Conservation (phyloP, 2,113 vertebrate genomes). For the Corythaixoides concolor region DNA sequence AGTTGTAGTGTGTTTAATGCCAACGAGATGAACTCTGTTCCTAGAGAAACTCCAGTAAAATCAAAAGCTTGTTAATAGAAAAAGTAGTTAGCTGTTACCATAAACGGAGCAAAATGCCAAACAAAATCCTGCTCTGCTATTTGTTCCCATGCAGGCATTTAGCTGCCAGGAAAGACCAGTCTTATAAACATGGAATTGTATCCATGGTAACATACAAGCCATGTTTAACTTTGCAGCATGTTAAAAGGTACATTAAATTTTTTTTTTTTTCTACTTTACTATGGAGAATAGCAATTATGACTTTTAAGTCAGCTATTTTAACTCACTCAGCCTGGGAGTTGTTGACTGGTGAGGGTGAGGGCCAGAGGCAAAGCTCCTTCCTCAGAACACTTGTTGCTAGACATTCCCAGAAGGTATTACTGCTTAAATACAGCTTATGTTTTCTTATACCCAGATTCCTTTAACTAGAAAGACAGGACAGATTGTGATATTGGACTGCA, state of each 20-base stretch:
- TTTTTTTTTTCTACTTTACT: neutral
- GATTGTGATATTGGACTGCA: neutral
- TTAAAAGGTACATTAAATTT: constrained; percentile 35
- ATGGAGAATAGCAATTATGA: neutral
- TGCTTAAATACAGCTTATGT: constrained; percentile 39
- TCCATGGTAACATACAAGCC: constrained; percentile 58
- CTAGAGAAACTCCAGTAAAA: constrained; percentile 6
- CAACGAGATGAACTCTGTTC: neutral
- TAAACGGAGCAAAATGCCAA: constrained; percentile 29
- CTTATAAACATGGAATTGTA: constrained; percentile 56
- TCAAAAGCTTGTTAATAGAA: constrained; percentile 9
- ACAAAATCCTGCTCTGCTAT: constrained; percentile 5
- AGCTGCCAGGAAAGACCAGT: constrained; percentile 50
- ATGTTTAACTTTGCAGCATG: constrained; percentile 43
- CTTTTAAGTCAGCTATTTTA: constrained; percentile 42
- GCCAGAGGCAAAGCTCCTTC: constrained; percentile 11
- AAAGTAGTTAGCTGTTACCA: neutral
- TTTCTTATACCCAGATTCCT: constrained; percentile 14
- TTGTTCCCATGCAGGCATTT: constrained; percentile 36
- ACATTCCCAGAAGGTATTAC: constrained; percentile 28
- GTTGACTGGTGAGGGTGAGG: neutral
- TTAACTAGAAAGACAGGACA: neutral
- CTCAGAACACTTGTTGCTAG: constrained; percentile 20
- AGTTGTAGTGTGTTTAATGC: neutral
- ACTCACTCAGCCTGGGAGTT: neutral